Base-by-base conservation (phyloP, 2,888 invertebrate genomes). In the Lissonota sp. region DNA sequence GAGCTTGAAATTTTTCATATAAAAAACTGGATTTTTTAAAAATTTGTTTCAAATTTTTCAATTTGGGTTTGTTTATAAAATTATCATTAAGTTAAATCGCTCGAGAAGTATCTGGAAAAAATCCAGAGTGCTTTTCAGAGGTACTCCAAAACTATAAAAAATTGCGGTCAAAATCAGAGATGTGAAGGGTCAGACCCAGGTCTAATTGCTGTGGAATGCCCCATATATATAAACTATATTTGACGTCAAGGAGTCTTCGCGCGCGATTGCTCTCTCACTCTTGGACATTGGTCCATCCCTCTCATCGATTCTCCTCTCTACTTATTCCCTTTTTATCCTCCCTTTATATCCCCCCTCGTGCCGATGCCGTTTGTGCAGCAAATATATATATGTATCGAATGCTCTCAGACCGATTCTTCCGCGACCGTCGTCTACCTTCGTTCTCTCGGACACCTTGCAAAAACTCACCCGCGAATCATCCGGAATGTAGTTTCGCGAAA, bases 401-500 rank as follows among this genome's bases (percentile, higher is more conserved):
- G 26, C 26, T 26, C 26, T 26, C 26, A 26, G 26, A 26, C 26
- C 26, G 26, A 26, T 26, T 26, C 63, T 80, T 82, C 75, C 69
- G 79, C 70, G 73, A 71, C 63, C 67, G 63, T 44, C n/a, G 79
- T 82, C 75, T 75, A 72, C 78, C 80, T 83, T 82, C 75, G 71
- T 81, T 62, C 57, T 51, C 51, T 73, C 70, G 66, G 75, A 72
- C 75, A 79, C 77, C 66, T 57, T 40, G 85, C 85, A 88, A 87
- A 86, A 88, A 88, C 88, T 85, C 84, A 84, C 82, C 86, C 86
- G 86, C 26, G 26, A 26, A 84, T 87, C 85, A 83, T 63, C 83
- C 66, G 87, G 88, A 88, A 88, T 88, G 88, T 84, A 84, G 87
- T 85, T 83, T 83, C 82, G 81, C 75, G 75, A 80, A 84, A 85